Base-by-base conservation (phyloP, 2,888 invertebrate genomes). In the Drosophila imparisetae region DNA sequence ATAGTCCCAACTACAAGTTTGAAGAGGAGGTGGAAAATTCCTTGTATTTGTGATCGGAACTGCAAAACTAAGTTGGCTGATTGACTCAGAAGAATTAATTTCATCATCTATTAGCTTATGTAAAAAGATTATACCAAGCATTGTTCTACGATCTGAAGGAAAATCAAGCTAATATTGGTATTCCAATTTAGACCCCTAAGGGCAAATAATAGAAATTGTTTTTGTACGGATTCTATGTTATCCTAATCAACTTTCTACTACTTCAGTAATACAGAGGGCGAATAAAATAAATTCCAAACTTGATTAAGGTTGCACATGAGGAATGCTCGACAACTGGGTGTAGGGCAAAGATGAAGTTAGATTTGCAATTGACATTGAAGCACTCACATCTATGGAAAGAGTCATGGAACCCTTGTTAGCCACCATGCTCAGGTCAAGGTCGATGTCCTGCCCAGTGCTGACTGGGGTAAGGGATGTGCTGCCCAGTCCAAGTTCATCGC, bases 341-440 rank as follows among this genome's bases (percentile, higher is more conserved):
- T 40, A 2, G n/a, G 11, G 5, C n/a, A 40, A 42, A 13, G 21
- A 1, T 42, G 42, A 42, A 13, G 6, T 21, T 21, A 1, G 13
- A 13, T 13, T 42, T 21, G 21, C 42, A 7, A 21, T 45, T 21
- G 42, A 4, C 7, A 21, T 13, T 21, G 21, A 15, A 45, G 15
- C 15, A 89, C 91, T 83, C 55, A 92, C 92, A 81, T 92, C 92
- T 57, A 91, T 74, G 1, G 91, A 92, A 4, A 92, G 76, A 29
- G 91, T 91, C 54, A 95, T 94, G 53, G 95, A 95, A 72, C 95
- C 95, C 88, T 95, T 95, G 62, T 95, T 95, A 65, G 95, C 95
- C 91, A 95, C 95, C 92, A 95, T 95, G 92, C 95, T 95, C 81
- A 95, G 94, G 92, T 83, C 81, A 45, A 79, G 38, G 3, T 96